Base-by-base conservation (phyloP, 2,113 vertebrate genomes). In the Picathartes gymnocephalus region DNA sequence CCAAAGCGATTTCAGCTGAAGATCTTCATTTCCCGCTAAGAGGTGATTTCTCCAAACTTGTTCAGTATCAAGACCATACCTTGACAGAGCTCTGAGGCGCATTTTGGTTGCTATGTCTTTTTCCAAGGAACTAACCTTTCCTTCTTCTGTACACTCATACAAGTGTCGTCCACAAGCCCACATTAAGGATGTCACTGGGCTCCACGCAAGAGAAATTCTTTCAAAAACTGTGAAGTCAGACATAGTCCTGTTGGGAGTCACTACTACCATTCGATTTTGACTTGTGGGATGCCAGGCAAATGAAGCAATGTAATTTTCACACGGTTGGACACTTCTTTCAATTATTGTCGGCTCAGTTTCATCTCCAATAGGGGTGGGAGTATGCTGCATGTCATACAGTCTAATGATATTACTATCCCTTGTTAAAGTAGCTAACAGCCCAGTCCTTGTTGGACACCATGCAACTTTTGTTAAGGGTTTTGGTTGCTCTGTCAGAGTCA, bases 331-430 rank as follows among this genome's bases (percentile, higher is more conserved):
- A 18, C 99, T 99, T 40, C 99, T 98, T 97, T 99, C 99, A 31
- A 99, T 99, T 96, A 99, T 99, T 47, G 99, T 99, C 21, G 99
- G 99, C 96, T 99, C 99, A 4, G 99, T 99, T 98, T 99, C 99
- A 45, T 99, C 99, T 2, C 99, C 99, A 60, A 99, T 99, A 47
- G 99, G 99, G 4, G 99, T 99, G 15, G 99, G 99, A 7, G 99
- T 98, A 92, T 99, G 99, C 79, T 99, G 99, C 99, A 99, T 99
- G 98, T 99, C 99, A 58, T 99, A 99, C 15, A 99, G 98, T 25
- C 99, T 98, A 95, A 99, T 99, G 76, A 99, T 98, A 94, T 99
- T 99, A 96, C 99, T 99, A 96, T 99, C 99, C 28, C 99, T 98
- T 3, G 99, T 99, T 93, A 99, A 97, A 10, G 99, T 99, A 57